Percentiles rank a stretch among this genome's conserved stretches.
Evolutionary conservation across 2,113 vertebrate genomes (phyloP).

Genomic region (Lampris incognitus): DNA sequence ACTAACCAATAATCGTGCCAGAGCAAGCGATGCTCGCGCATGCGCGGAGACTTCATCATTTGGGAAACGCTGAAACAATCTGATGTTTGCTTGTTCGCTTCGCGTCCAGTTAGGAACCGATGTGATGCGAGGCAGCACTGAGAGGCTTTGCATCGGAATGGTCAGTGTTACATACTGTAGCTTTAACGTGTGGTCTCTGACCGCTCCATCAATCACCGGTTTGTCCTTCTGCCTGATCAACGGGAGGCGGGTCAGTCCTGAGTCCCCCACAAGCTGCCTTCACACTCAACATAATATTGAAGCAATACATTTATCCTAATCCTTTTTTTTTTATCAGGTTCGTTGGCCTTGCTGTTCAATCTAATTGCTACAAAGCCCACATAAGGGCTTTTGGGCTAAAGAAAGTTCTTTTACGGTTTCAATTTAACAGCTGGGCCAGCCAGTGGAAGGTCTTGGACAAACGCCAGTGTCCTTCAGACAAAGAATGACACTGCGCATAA

Average conservation of each 20-base stretch:
- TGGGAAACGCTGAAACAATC: too few species aligned
- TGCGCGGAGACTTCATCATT: too few species aligned
- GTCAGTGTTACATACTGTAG: too few species aligned
- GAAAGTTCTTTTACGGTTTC: constrained; percentile 79
- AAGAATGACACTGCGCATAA: constrained; percentile 82
- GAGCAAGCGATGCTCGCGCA: too few species aligned
- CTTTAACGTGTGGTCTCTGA: constrained; percentile 55
- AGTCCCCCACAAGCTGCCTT: constrained; percentile 81
- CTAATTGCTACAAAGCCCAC: constrained; percentile 80
- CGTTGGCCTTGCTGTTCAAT: constrained; percentile 85
- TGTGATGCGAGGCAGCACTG: too few species aligned
- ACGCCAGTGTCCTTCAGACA: constrained; percentile 86
- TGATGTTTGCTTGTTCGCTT: too few species aligned
- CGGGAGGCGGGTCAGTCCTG: constrained; percentile 84
- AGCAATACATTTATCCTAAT: constrained; percentile 86
- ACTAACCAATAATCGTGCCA: too few species aligned
- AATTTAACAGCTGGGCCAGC: constrained; percentile 84
- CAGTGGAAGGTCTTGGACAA: constrained; percentile 77
- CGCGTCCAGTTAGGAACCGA: too few species aligned
- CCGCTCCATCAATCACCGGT: constrained; percentile 80
- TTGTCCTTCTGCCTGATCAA: constrained; percentile 81
- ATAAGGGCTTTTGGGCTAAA: constrained; percentile 79
- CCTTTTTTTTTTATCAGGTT: constrained; percentile 83
- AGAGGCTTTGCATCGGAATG: too few species aligned
- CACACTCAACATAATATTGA: constrained; percentile 85